Percentiles rank a stretch among this genome's conserved stretches.
These are phyloP conservation scores for Todiramphus chloris DNA, from an alignment of 2,113 vertebrate species.

Conservation along the genomic window DNA sequence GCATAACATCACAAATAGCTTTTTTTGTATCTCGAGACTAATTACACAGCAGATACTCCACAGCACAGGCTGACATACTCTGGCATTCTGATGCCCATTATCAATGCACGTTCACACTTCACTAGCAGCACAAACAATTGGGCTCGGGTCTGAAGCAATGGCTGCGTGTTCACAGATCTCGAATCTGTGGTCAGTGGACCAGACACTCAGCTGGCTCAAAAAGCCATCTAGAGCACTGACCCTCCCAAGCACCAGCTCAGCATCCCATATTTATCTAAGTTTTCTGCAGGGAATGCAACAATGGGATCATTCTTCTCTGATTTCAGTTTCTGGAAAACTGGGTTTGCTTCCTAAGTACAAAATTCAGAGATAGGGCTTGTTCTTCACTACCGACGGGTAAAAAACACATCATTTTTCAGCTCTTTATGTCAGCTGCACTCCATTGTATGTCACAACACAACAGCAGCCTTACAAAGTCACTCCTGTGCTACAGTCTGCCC, in stretches of 20 bases:
- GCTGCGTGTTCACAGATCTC: neutral
- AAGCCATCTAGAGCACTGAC: neutral
- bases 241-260: neutral
- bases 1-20: neutral
- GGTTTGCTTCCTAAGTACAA: neutral
- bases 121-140: neutral
- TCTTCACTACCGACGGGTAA: neutral
- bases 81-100: neutral
- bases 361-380: neutral
- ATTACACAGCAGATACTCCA: neutral
- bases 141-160: neutral
- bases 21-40: neutral
- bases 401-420: neutral
- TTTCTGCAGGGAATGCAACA: neutral
- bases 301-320: neutral
- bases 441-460: neutral
- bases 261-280: rapidly evolving
- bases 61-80: neutral
- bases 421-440: neutral
- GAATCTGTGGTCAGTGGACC: neutral
- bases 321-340: neutral
- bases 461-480: neutral
- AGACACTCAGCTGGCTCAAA: neutral
- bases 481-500: neutral
- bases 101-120: neutral